phyloP scores from a whole-genome alignment of 2,113 vertebrate genomes.

The Otus sunia region DNA sequence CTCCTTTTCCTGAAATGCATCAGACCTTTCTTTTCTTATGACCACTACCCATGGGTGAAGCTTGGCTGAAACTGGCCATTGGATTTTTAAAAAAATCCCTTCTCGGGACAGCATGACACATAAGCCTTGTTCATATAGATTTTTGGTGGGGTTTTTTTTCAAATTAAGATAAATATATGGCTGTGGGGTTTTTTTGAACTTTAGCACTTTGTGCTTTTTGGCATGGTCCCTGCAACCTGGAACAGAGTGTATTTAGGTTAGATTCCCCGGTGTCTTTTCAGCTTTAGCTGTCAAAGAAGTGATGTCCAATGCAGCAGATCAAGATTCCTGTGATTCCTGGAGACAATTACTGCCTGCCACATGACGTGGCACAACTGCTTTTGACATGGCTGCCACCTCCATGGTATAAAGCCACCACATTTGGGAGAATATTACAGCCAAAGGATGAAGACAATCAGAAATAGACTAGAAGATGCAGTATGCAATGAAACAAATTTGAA shows the following conservation, averaged over 20 bases:
- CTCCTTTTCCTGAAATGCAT: not conserved
- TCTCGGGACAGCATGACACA: not conserved
- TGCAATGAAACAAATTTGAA: not conserved
- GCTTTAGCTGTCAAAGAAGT: not conserved
- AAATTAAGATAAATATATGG: not conserved
- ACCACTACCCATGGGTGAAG: not conserved
- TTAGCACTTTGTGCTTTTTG: not conserved
- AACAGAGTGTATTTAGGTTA: not conserved
- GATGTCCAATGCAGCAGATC: not conserved
- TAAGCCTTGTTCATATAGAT: not conserved
- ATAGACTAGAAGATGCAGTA: not conserved
- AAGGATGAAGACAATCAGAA: not conserved
- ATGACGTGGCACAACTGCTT: not conserved
- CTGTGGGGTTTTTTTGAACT: not conserved
- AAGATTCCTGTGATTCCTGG: constrained; percentile 43
- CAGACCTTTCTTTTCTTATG: not conserved
- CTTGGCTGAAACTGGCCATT: not conserved
- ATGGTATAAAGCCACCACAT: not conserved
- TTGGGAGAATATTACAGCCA: not conserved
- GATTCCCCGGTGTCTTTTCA: not conserved
- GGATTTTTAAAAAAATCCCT: not conserved
- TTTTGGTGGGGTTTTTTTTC: too few species aligned
- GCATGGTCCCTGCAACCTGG: not conserved
- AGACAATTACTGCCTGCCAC: not conserved
- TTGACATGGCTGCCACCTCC: not conserved